Evolutionary conservation across 2,797 vertebrate species (phyloP), one percentile per base, ranked within the genome.

Genomic region (Poliocrania exsul): DNA sequence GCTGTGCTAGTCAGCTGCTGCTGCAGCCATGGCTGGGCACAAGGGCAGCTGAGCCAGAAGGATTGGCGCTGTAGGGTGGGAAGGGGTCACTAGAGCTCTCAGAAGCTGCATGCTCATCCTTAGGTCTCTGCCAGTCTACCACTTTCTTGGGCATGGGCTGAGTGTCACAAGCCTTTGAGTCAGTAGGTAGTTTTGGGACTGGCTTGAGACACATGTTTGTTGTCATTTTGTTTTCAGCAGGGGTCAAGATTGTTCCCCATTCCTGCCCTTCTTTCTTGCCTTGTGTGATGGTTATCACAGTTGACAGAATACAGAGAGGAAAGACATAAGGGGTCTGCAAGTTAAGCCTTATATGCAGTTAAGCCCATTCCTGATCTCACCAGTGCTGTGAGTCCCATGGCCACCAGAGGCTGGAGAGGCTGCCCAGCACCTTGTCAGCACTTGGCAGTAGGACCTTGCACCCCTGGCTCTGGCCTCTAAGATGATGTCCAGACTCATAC

Each of bases 181-280:
- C 18, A 58, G 46, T 46, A 71, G n/a, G 9, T 13, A 9, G 17
- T 23, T 83, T 54, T 21, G 18, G 58, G 58, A 40, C 60, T 73
- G 28, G 13, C 11, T 49, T n/a, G n/a, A 57, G 29, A 29, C 7
- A 2, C 4, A 7, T 16, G 16, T 2, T 3, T 11, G 14, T 35
- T 21, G 29, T 5, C 33, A 3, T 28, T 80, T 61, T 23, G 28
- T n/a, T 88, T 57, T 37, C 72, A 65, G 10, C 6, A 25, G 61
- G 25, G 16, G 44, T 49, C 20, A 14, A n/a, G 17, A 8, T 2
- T 46, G 13, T 15, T 44, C 60, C 25, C 20, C 4, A 2, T 6
- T 62, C 28, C 50, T 54, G 16, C 11, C 57, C 9, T 33, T 88
- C 28, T 37, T 18, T 5, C 19, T 65, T 42, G 6, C 33, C 18